These are phyloP conservation scores for Aurelia aurita complex sp. Pacific DNA, from an alignment of 30 jellyfish, hydroid and myxozoan species.

Conservation along the genomic window DNA sequence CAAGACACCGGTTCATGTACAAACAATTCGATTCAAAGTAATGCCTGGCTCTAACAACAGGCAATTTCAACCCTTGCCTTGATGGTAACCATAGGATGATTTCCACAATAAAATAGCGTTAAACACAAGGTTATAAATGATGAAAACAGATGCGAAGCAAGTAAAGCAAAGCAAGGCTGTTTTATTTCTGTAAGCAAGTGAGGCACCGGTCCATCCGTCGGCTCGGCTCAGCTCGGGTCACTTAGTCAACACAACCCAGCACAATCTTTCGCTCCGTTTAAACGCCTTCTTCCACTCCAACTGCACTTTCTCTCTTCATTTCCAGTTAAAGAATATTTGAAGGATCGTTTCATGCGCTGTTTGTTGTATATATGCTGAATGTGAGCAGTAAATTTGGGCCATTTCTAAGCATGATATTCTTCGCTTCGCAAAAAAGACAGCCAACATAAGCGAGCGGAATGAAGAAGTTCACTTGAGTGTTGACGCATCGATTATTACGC, in stretches of 20 bases:
- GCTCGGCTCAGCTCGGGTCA: too few species aligned
- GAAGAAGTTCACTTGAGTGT: slow-evolving; percentile 46
- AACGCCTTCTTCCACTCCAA: neutral
- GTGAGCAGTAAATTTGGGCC: slow-evolving; percentile 35
- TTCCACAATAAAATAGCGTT: neutral
- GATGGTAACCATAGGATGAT: too few species aligned
- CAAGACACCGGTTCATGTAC: slow-evolving; percentile 1
- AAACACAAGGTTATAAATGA: neutral
- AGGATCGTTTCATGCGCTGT: neutral
- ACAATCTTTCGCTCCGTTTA: neutral
- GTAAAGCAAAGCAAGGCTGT: neutral
- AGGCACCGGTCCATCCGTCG: slow-evolving; percentile 34
- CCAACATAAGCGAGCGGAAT: slow-evolving; percentile 55
- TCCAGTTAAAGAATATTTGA: neutral
- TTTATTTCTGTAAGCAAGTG: neutral
- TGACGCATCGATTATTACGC: slow-evolving; percentile 88
- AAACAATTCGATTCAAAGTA: slow-evolving; percentile 1
- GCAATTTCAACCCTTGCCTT: neutral
- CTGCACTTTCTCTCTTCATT: neutral
- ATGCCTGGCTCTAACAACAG: neutral
- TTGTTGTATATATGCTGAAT: slow-evolving; percentile 28
- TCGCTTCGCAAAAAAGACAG: slow-evolving; percentile 50
- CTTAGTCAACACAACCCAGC: neutral
- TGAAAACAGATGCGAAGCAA: neutral
- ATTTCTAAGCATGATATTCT: slow-evolving; percentile 34